Conservation (phyloP, 2,888 invertebrate species). For the Torymus tubicola region DNA sequence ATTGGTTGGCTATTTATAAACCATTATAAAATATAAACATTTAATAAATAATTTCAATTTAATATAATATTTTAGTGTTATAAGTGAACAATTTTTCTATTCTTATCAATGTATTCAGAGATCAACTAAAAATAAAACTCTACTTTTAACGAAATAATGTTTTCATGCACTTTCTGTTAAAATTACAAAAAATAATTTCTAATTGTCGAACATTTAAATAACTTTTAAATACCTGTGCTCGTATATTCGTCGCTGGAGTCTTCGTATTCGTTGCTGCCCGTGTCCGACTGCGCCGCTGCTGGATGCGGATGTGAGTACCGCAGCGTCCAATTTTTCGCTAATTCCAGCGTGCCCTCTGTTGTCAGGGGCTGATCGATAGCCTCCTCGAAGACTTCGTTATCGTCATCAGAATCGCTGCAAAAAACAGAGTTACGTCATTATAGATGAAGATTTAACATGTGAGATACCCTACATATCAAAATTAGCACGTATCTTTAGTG, state of each 20-base stretch:
- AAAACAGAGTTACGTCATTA: background rate
- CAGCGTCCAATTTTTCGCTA: constrained; percentile 84
- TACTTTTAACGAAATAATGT: no score
- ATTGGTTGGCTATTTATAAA: no score
- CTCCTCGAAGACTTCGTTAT: constrained; percentile 83
- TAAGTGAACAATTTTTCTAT: no score
- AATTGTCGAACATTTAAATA: no score
- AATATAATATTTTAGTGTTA: no score
- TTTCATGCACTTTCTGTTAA: no score
- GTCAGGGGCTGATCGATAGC: constrained; percentile 82
- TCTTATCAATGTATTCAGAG: no score
- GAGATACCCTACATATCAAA: constrained; percentile 12
- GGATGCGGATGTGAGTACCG: constrained; percentile 77
- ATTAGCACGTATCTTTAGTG: background rate
- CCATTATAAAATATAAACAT: no score
- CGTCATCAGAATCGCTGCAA: constrained; percentile 80
- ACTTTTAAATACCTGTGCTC: constrained; percentile 69
- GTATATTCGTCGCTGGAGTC: constrained; percentile 76
- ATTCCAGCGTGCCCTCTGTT: constrained; percentile 83
- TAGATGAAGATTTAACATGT: background rate
- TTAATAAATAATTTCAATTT: no score
- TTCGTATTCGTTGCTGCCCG: constrained; percentile 78
- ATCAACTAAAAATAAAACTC: no score
- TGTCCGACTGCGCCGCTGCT: constrained; percentile 72
- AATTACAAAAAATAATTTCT: no score